Evolutionary conservation across 2,888 invertebrate genomes (phyloP).

Genomic region (Ectropis crepuscularia): DNA sequence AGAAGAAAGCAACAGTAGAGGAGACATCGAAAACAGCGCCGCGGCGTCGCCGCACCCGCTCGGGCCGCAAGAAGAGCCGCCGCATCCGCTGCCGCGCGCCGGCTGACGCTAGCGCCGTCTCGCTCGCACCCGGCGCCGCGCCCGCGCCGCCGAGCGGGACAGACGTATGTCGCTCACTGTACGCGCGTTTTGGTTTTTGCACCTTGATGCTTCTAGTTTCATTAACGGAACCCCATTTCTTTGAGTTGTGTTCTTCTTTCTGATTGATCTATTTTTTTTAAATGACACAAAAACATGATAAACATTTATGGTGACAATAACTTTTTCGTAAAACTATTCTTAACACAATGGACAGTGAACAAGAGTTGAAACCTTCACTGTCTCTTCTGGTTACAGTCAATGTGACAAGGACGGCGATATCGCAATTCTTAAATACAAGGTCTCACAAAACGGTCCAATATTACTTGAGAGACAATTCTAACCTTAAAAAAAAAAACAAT

Average conservation of each 20-base stretch:
- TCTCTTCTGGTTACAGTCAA: too few relatives aligned
- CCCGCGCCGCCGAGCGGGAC: conserved; percentile 8
- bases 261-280: background rate
- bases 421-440: too few relatives aligned
- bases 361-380: too few relatives aligned
- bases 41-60: conserved; percentile 67
- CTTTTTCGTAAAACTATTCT: too few relatives aligned
- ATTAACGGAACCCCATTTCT: background rate
- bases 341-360: too few relatives aligned
- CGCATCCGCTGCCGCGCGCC: conserved; percentile 52
- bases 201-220: conserved; percentile 10
- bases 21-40: conserved; percentile 47
- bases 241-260: background rate
- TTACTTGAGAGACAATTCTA: too few relatives aligned
- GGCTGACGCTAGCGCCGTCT: conserved; percentile 1
- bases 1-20: conserved; percentile 19
- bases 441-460: too few relatives aligned
- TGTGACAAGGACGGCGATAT: too few relatives aligned
- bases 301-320: too few relatives aligned
- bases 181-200: conserved; percentile 32
- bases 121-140: background rate
- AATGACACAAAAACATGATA: too few relatives aligned
- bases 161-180: conserved; percentile 33
- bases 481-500: too few relatives aligned
- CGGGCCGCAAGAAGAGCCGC: conserved; percentile 67